Percentiles rank a stretch among this genome's conserved stretches.
Evolutionary conservation across 2,888 invertebrate species (phyloP).

Genomic region (Pyrochroa serraticornis): DNA sequence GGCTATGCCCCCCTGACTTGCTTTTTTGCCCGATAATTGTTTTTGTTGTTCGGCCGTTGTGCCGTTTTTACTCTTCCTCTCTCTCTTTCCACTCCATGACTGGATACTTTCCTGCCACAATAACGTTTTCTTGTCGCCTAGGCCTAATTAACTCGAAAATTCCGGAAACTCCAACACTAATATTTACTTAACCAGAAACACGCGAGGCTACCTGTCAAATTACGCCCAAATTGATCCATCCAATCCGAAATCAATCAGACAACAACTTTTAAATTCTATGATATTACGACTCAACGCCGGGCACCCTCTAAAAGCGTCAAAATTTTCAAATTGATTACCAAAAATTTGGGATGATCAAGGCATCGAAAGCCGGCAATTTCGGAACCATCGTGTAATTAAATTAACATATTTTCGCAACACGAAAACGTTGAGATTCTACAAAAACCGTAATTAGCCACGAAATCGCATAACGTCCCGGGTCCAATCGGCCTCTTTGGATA

Average conservation of each 20-base stretch:
- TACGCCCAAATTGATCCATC: conserved; percentile 19
- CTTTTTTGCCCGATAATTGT: conserved; percentile 22
- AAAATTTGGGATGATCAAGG: conserved; percentile 36
- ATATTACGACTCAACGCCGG: conserved; percentile 23
- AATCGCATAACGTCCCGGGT: too few species aligned
- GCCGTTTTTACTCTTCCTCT: too few species aligned
- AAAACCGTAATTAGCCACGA: conserved; percentile 20
- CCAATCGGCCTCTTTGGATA: too few species aligned
- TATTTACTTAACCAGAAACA: conserved; percentile 4
- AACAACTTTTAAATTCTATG: conserved; percentile 28
- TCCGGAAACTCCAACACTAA: too few species aligned
- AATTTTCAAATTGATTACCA: conserved; percentile 36
- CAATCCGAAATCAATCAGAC: conserved; percentile 30
- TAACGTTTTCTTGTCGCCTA: not conserved
- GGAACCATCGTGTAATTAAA: conserved; percentile 33
- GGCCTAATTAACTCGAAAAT: not conserved
- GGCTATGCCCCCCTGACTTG: conserved; percentile 33
- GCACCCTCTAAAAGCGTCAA: conserved; percentile 29
- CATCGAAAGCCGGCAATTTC: conserved; percentile 34
- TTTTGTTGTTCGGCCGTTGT: conserved; percentile 3
- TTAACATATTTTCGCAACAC: conserved; percentile 36
- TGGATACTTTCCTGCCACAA: not conserved
- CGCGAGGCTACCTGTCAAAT: conserved; percentile 28
- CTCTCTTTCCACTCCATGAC: too few species aligned
- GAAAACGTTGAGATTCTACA: conserved; percentile 26